Conservation (phyloP, 2,113 vertebrate species). For the Scolopax mira region DNA sequence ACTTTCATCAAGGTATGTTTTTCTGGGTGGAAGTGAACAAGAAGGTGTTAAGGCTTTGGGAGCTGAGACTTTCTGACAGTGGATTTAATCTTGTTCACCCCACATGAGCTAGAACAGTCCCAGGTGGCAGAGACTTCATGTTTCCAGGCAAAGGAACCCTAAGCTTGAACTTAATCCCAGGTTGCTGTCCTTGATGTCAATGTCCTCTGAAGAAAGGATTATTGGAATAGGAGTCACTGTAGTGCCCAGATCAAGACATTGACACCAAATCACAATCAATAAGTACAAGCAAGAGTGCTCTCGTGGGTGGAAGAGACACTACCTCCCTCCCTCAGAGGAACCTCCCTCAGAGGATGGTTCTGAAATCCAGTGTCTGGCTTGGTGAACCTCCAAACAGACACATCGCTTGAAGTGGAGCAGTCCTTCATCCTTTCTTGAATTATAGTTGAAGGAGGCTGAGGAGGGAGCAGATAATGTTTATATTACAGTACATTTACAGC, state of each 20-base stretch:
- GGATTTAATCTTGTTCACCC: not conserved
- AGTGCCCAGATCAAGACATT: not conserved
- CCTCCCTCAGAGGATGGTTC: not conserved
- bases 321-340: too few relatives aligned
- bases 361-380: not conserved
- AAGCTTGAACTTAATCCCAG: not conserved
- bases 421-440: not conserved
- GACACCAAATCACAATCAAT: not conserved
- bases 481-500: not conserved
- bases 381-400: not conserved
- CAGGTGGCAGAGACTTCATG: not conserved
- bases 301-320: accelerated
- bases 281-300: not conserved
- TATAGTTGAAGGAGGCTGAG: not conserved
- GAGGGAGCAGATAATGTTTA: not conserved
- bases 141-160: not conserved
- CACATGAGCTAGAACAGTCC: not conserved
- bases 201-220: not conserved
- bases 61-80: not conserved
- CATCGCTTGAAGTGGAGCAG: not conserved
- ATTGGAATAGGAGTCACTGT: not conserved
- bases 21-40: not conserved
- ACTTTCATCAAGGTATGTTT: not conserved
- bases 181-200: not conserved
- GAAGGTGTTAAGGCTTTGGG: not conserved